Percentiles rank a stretch among this genome's conserved stretches.
phyloP scores from a whole-genome alignment of 2,888 invertebrate genomes.

The Ctena decussata region DNA sequence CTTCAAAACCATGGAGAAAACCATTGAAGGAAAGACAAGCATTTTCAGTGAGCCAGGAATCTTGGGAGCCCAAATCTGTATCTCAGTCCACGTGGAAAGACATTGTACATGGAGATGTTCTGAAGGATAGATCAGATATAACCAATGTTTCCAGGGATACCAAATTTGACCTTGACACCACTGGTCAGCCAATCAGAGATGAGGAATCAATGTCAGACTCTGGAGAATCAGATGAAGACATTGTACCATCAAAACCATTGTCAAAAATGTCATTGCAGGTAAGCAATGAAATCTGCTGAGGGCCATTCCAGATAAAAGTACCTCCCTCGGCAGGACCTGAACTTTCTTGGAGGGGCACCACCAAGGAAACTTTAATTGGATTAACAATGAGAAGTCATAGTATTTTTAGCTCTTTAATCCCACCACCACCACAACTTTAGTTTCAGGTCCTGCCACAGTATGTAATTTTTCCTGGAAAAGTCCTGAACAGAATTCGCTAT shows the following conservation, averaged over 20 bases:
- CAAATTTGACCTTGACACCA: constrained; percentile 72
- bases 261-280: constrained; percentile 78
- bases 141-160: constrained; percentile 67
- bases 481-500: too few relatives aligned
- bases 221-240: constrained; percentile 67
- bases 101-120: constrained; percentile 63
- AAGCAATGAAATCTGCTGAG: background rate
- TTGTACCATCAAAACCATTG: constrained; percentile 64
- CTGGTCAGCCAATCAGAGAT: constrained; percentile 63
- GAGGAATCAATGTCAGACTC: constrained; percentile 52
- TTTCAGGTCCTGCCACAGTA: too few relatives aligned
- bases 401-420: too few relatives aligned
- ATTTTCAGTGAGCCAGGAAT: constrained; percentile 65
- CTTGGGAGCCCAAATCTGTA: constrained; percentile 71
- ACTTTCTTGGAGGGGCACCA: too few relatives aligned
- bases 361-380: too few relatives aligned
- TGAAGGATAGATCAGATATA: constrained; percentile 60
- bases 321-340: too few relatives aligned
- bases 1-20: constrained; percentile 75
- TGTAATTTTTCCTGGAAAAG: too few relatives aligned
- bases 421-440: too few relatives aligned
- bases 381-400: too few relatives aligned
- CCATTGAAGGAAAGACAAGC: constrained; percentile 80
- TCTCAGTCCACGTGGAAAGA: constrained; percentile 66
- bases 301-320: too few relatives aligned